Base-by-base conservation (phyloP, 35 echinoderm and acorn worm species). In the Lytechinus variegatus region DNA sequence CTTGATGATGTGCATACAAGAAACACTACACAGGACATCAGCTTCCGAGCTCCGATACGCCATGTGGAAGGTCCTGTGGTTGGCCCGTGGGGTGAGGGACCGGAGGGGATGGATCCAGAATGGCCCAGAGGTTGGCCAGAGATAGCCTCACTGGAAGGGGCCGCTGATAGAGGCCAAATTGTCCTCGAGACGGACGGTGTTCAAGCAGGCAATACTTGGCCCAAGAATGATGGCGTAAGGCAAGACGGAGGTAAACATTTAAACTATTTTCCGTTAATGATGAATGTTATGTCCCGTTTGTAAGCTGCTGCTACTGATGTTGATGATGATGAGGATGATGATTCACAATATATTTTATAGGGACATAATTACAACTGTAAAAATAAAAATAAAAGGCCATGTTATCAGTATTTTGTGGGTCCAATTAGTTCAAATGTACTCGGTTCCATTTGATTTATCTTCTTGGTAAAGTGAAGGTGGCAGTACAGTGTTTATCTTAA, bases 111-210 rank as follows among this genome's bases (percentile, higher is more conserved):
- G 3, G n/a, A 27, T 66, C 14, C 88, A 92, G 14, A 60, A 27
- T 58, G 89, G 61, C 86, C 89, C 1, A 52, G 9, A 52, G 27
- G 21, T 71, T 52, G 44, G 53, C 14, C 89, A 29, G 56, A 91
- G 52, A 52, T 53, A 52, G 89, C 89, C 5, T 24, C 54, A 21
- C 27, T 91, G 44, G 88, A 57, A 53, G 57, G 28, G 54, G 24
- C 89, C 10, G 44, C 89, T 24, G 44, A 66, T 13, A 96, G 51
- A 14, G 51, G 79, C 54, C 87, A 54, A 1, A 51, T 61, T 44
- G 24, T 96, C 55, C 86, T 55, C 5, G 95, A 95, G 86, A 89
- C 54, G 16, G 87, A 87, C 86, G 71, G 27, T 52, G 66, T 79
- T 79, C 66, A 79, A 24, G 7, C 66, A 24, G 66, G 66, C 3